Evolutionary conservation across 2,888 invertebrate genomes (phyloP).

Genomic region (Scotopteryx bipunctaria): DNA sequence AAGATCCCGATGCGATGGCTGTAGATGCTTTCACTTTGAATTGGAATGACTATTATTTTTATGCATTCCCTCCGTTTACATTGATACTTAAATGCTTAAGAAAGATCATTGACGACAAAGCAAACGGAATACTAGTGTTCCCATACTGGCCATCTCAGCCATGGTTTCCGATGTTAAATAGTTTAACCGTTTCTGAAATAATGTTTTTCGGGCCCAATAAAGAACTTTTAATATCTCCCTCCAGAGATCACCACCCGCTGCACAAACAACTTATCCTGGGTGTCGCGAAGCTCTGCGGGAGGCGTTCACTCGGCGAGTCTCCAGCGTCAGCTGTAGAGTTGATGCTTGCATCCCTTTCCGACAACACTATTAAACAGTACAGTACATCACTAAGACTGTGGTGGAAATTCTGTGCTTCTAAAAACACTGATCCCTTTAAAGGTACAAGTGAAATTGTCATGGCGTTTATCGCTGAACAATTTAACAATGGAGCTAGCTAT

Average conservation of each 20-base stretch:
- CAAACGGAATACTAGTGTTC: conserved; percentile 27
- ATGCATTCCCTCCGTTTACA: conserved; percentile 19
- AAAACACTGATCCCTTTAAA: conserved; percentile 5
- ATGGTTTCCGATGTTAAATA: conserved; percentile 30
- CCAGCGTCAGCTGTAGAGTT: conserved; percentile 6
- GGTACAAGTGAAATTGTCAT: neutral
- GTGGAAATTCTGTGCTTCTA: conserved; percentile 27
- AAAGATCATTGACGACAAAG: conserved; percentile 23
- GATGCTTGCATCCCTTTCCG: conserved; percentile 24
- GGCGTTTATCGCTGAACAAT: conserved; percentile 34
- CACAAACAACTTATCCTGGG: conserved; percentile 22
- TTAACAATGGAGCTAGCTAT: conserved; percentile 35
- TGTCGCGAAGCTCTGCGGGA: conserved; percentile 21
- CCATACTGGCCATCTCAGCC: conserved; percentile 29
- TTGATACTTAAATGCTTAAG: conserved; percentile 18
- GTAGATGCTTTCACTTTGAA: conserved; percentile 14
- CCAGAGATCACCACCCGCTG: conserved; percentile 19
- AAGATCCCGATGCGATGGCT: conserved; percentile 2
- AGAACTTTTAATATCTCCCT: conserved; percentile 17
- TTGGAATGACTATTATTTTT: conserved; percentile 5
- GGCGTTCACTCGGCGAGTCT: conserved; percentile 5
- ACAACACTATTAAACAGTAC: conserved; percentile 31
- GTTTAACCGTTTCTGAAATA: conserved; percentile 11
- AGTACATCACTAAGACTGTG: conserved; percentile 24
- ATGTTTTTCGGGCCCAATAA: conserved; percentile 8